A percentile compares a stretch with the other conserved stretches of the same genome.
phyloP scores from a whole-genome alignment of 2,797 vertebrate species.

The Typhlichthys subterraneus region DNA sequence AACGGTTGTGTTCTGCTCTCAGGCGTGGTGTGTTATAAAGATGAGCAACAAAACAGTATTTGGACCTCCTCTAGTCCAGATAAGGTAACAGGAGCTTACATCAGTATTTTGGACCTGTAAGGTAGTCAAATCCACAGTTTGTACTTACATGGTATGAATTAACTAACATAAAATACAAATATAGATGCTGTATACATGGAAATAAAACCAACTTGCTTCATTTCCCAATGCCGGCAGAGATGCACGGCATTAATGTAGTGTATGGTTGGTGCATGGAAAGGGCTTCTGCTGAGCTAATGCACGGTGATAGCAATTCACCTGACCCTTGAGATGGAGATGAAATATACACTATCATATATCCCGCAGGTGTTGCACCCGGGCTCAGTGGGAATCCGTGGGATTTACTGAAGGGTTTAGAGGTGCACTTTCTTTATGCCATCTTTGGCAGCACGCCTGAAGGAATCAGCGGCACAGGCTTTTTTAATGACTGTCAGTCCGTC shows the following conservation, averaged over 20 bases:
- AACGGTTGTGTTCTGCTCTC: constrained; percentile 14
- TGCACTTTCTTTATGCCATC: constrained; percentile 56
- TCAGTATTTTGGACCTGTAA: too few relatives aligned
- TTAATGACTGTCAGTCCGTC: constrained; percentile 57
- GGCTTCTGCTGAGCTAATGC: constrained; percentile 26
- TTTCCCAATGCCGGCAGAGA: background rate
- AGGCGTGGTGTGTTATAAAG: background rate
- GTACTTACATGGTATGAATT: too few relatives aligned
- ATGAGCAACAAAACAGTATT: background rate
- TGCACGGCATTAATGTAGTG: background rate
- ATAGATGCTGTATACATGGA: too few relatives aligned
- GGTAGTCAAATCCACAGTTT: too few relatives aligned
- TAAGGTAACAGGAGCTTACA: too few relatives aligned
- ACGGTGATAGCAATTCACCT: constrained; percentile 44
- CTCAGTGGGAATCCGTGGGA: constrained; percentile 54
- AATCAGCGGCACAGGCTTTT: constrained; percentile 58
- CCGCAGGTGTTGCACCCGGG: constrained; percentile 66
- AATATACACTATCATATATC: constrained; percentile 67
- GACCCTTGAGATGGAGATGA: constrained; percentile 49
- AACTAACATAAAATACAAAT: too few relatives aligned
- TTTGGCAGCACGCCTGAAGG: constrained; percentile 62
- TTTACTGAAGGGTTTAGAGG: constrained; percentile 65
- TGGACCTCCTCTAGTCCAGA: too few relatives aligned
- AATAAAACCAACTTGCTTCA: background rate
- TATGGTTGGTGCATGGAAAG: constrained; percentile 19